These are phyloP conservation scores for Bucorvus abyssinicus DNA, from an alignment of 2,797 vertebrate species.

Conservation along the genomic window DNA sequence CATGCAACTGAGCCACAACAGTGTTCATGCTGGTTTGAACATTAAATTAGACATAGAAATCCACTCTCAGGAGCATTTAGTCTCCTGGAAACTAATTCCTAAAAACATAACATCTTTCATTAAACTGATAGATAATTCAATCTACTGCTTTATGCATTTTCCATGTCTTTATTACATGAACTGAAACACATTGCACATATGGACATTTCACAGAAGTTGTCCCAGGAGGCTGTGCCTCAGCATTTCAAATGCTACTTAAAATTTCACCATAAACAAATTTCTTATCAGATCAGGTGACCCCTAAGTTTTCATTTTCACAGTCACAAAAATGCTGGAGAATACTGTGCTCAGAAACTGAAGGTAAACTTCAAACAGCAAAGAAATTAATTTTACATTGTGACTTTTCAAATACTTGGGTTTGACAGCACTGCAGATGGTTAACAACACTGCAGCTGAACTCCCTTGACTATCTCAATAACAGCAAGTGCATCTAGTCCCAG, in stretches of 20 bases:
- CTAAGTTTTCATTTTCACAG: background rate
- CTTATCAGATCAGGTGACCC: background rate
- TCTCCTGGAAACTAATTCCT: background rate
- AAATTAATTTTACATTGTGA: background rate
- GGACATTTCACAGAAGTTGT: background rate
- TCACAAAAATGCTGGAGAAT: background rate
- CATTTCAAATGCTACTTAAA: background rate
- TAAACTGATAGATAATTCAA: background rate
- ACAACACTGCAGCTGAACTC: background rate
- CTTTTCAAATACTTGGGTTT: background rate
- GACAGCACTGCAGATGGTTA: background rate
- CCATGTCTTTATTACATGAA: background rate
- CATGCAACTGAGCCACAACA: fast-evolving
- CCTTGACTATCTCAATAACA: background rate
- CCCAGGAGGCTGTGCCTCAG: background rate
- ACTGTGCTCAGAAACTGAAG: background rate
- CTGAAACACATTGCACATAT: background rate
- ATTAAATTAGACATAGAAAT: background rate
- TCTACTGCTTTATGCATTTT: background rate
- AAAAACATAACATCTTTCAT: background rate
- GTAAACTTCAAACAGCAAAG: background rate
- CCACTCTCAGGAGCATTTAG: background rate
- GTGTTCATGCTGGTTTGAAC: background rate
- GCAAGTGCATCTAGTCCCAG: background rate
- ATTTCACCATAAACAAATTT: background rate